Evolutionary conservation across 2,888 invertebrate genomes (phyloP).

Genomic region (Biston stratarius): DNA sequence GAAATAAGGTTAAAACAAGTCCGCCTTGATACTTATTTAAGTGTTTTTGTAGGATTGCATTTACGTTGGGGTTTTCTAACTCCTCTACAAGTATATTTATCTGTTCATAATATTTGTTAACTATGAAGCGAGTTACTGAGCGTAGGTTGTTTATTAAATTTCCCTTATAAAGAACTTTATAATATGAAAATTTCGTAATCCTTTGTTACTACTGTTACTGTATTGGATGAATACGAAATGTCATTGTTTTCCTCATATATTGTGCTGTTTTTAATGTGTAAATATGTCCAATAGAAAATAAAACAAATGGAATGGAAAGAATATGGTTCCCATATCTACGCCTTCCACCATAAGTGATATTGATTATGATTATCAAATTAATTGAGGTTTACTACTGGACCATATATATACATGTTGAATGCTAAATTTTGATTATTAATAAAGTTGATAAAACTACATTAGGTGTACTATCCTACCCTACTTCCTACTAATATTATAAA

Average conservation of each 20-base stretch:
- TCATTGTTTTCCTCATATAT: conserved; percentile 37
- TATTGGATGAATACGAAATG: conserved; percentile 32
- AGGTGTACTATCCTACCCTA: too few species aligned
- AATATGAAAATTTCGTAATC: conserved; percentile 47
- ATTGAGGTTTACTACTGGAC: too few species aligned
- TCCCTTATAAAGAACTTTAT: conserved; percentile 48
- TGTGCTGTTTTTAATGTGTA: conserved; percentile 17
- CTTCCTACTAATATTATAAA: too few species aligned
- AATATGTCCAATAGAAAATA: conserved; percentile 6
- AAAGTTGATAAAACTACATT: too few species aligned
- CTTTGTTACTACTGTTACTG: conserved; percentile 40
- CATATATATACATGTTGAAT: too few species aligned
- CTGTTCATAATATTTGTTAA: not conserved
- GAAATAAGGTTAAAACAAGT: conserved; percentile 2
- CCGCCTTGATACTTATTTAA: not conserved
- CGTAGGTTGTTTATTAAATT: conserved; percentile 54
- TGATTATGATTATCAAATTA: too few species aligned
- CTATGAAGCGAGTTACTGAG: conserved; percentile 15
- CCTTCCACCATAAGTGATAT: conserved; percentile 1
- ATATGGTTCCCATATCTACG: conserved; percentile 12
- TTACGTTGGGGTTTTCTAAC: not conserved
- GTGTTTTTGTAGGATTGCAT: too few species aligned
- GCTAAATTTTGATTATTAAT: too few species aligned
- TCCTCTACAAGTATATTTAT: conserved; percentile 7
- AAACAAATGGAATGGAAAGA: conserved; percentile 26